phyloP scores from a whole-genome alignment of 2,797 vertebrate species.

The Florisuga fusca region DNA sequence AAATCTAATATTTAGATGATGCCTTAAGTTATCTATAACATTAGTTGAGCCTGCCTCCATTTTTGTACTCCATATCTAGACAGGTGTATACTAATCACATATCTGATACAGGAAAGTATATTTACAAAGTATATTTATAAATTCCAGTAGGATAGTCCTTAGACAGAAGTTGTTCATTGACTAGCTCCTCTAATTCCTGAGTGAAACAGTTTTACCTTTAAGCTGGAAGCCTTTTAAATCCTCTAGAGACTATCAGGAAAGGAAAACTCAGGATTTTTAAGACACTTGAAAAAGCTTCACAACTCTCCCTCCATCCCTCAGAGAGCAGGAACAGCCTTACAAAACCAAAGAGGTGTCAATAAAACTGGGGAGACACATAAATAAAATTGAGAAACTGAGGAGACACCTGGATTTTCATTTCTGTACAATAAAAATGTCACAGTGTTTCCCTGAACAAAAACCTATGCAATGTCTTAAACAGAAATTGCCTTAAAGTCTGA shows the following conservation, averaged over 20 bases:
- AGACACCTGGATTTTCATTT: constrained; percentile 6
- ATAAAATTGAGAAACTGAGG: not conserved
- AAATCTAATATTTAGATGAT: not conserved
- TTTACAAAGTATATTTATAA: not conserved
- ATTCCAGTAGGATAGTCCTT: not conserved
- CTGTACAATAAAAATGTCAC: not conserved
- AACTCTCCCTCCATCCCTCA: not conserved
- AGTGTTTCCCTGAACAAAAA: not conserved
- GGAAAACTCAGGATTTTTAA: constrained; percentile 21
- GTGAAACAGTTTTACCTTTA: constrained; percentile 14
- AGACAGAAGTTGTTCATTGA: not conserved
- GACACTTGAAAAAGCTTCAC: not conserved
- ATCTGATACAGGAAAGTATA: not conserved
- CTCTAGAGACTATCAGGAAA: not conserved
- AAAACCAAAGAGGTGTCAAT: not conserved
- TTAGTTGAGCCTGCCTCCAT: rapidly evolving
- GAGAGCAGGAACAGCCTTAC: not conserved
- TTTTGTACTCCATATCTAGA: not conserved
- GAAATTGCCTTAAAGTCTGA: constrained; percentile 32
- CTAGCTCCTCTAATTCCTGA: not conserved
- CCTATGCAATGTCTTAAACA: constrained; percentile 1
- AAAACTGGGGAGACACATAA: not conserved
- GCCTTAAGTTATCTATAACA: not conserved
- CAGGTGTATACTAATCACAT: not conserved
- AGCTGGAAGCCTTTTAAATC: constrained; percentile 41